These are phyloP conservation scores for Bovichtus diacanthus DNA, from an alignment of 2,797 vertebrate species.

Conservation along the genomic window DNA sequence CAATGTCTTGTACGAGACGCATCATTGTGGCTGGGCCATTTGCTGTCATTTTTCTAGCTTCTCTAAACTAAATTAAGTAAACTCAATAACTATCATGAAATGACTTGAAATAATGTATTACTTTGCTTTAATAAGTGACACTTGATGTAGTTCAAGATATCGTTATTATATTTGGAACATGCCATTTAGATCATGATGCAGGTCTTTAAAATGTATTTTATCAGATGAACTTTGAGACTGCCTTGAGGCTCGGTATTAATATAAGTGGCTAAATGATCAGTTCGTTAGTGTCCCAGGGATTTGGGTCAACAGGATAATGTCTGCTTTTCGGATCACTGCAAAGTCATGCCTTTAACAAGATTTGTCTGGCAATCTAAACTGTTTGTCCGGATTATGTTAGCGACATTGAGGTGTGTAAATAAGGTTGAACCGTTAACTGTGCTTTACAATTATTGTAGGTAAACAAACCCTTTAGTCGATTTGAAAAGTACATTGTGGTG, in stretches of 20 bases:
- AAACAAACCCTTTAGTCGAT: background rate
- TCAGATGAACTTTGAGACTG: constrained; percentile 32
- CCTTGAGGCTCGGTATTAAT: constrained; percentile 44
- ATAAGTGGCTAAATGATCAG: constrained; percentile 76
- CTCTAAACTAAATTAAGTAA: background rate
- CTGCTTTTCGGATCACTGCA: constrained; percentile 81
- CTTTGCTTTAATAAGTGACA: constrained; percentile 1
- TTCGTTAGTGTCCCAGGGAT: constrained; percentile 71
- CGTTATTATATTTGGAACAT: background rate
- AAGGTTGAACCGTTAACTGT: constrained; percentile 55
- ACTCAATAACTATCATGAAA: background rate
- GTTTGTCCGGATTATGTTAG: constrained; percentile 81
- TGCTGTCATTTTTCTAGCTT: background rate
- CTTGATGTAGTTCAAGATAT: background rate
- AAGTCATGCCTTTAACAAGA: constrained; percentile 88
- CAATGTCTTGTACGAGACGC: background rate
- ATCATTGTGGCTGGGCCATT: background rate
- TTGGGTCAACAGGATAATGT: constrained; percentile 84
- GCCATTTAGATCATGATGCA: background rate
- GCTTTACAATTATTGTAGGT: background rate
- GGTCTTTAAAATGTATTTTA: constrained; percentile 23
- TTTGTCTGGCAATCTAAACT: constrained; percentile 84
- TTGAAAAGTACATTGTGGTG: background rate
- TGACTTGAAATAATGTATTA: background rate
- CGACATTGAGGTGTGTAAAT: constrained; percentile 76